Evolutionary conservation across 2,113 vertebrate species (phyloP), one percentile per base, ranked within the genome.

Genomic region (Cololabis saira): DNA sequence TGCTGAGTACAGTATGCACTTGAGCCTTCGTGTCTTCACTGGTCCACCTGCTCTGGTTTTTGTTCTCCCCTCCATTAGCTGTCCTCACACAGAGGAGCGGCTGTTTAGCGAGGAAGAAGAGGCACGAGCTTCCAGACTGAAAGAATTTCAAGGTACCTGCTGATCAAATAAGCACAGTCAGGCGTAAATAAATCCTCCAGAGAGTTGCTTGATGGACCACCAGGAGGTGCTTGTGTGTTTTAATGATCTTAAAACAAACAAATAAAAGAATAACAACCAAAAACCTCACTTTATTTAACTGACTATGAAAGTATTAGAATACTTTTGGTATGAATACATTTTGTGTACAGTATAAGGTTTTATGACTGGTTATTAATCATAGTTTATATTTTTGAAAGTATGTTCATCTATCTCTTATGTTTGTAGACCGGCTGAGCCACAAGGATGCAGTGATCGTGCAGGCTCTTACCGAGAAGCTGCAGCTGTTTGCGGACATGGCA

Each of bases 71-170:
- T 30, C 48, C 61, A 16, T 61, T 76, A 99, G 97, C 81, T 98
- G 96, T 70, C 95, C 97, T 13, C 93, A 94, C 2, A 94, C 94
- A 54, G 97, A 95, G 61, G 94, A 94, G 65, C 93, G 90, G 11
- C 81, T 93, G 2, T 90, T 93, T 67, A 93, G 87, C 8, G 95
- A 96, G 73, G 91, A 94, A 2, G 95, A 98, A 67, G 92, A 94
- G 68, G 91, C 91, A 1, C 87, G 91, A 21, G 90, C 88, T 17
- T 78, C 75, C 0, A 94, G 92, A 63, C 80, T 97, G 19, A 94
- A 88, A 85, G 96, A 97, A 27, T 95, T 96, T 79, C 96, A 97
- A 92, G 96, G 98, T 99, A 90, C 90, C 3, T 45, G 2, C 7
- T 43, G 3, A 24, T 33, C 11, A 67, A 42, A 10, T 14, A 12